A percentile compares a stretch with the other conserved stretches of the same genome.
These are phyloP conservation scores for Synanthedon vespiformis DNA, from an alignment of 2,888 invertebrate genomes.

Conservation along the genomic window DNA sequence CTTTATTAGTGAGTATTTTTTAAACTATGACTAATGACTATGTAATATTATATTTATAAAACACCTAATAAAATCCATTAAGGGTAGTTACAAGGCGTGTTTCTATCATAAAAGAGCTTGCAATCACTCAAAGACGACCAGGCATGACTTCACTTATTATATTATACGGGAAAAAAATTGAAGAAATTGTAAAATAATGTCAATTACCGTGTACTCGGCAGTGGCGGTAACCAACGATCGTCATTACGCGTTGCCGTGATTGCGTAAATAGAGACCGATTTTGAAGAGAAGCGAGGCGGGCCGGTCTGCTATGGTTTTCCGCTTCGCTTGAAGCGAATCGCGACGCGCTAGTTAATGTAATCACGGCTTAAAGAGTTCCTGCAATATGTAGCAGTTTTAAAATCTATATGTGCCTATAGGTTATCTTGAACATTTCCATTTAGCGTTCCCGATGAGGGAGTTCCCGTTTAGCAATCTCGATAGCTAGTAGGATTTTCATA, in stretches of 20 bases:
- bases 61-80: too few relatives aligned
- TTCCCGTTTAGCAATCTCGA: too few relatives aligned
- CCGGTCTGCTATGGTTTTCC: conserved; percentile 41
- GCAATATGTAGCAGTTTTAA: background rate
- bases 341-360: conserved; percentile 49
- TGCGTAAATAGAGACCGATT: conserved; percentile 57
- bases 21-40: too few relatives aligned
- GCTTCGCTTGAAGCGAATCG: conserved; percentile 43
- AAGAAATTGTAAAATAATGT: conserved; percentile 67
- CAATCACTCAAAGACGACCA: conserved; percentile 29
- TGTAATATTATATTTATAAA: too few relatives aligned
- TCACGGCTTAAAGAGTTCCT: conserved; percentile 20
- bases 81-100: too few relatives aligned
- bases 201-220: conserved; percentile 54
- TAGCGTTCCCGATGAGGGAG: too few relatives aligned
- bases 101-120: too few relatives aligned
- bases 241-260: conserved; percentile 64
- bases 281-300: conserved; percentile 45
- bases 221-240: conserved; percentile 51
- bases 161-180: conserved; percentile 44
- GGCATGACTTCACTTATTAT: conserved; percentile 46
- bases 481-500: too few relatives aligned
- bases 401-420: background rate
- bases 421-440: too few relatives aligned
- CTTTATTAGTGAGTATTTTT: too few relatives aligned